Evolutionary conservation across 2,113 vertebrate species (phyloP), one percentile per base, ranked within the genome.

Genomic region (Rhea pennata): DNA sequence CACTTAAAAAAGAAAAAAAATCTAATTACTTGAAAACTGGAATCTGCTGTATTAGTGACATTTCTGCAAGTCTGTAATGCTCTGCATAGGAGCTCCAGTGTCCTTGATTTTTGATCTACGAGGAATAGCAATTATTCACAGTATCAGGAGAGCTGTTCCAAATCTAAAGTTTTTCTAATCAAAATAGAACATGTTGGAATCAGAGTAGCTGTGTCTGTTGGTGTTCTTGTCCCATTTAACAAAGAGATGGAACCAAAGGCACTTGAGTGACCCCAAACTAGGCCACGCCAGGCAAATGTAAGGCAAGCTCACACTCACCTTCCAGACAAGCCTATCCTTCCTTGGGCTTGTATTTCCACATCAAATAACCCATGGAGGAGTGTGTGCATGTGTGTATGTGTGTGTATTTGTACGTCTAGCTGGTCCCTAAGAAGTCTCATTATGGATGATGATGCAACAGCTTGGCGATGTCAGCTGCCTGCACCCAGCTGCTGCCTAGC

Each of bases 101-200:
- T 21, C 91, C 81, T 82, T 82, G 36, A 84, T 92, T 96, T 94
- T 72, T 90, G 10, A 44, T 85, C 92, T 79, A 82, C 42, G 84
- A 94, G 70, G 73, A 96, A 65, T 33, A 91, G 26, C 62, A 89
- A 42, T 89, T 69, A 42, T 22, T 78, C 51, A 56, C 0, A 0
- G 33, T 19, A 74, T 53, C 62, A 77, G 54, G 86, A 87, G 77
- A 82, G 50, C 54, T 96, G 74, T 66, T 94, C 96, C 53, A 87
- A 74, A 92, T 96, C 62, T 54, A 22, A 15, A 10, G 7, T 24
- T 87, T 54, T 62, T 87, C 36, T 88, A 96, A 93, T 58, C 15
- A 27, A 91, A 92, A 19, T 84, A 95, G 62, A 82, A 64, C 9
- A 21, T 4, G 0, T 5, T 91, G 53, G 67, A 87, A 83, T 10